Percentiles rank a stretch among this genome's conserved stretches.
Evolutionary conservation across 2,888 invertebrate genomes (phyloP).

Genomic region (Mesorhabditis spiculigera): DNA sequence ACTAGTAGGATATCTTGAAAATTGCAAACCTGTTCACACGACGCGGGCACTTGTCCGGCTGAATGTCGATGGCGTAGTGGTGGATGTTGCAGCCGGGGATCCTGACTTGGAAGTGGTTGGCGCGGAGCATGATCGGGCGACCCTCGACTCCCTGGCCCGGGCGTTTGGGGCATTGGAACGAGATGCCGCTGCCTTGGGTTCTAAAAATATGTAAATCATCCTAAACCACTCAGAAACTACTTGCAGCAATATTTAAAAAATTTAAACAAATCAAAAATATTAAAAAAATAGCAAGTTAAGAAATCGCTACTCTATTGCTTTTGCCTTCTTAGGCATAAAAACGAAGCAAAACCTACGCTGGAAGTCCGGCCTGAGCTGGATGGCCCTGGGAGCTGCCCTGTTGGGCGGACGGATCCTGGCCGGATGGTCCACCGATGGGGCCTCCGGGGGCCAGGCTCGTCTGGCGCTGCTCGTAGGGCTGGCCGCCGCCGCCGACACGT

Average conservation of each 20-base stretch:
- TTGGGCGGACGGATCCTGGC: constrained; percentile 9
- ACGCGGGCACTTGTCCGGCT: constrained; percentile 97
- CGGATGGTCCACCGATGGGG: constrained; percentile 28
- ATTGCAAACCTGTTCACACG: constrained; percentile 71
- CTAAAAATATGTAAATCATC: too few species aligned
- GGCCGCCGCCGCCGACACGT: constrained; percentile 23
- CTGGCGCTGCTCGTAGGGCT: neutral
- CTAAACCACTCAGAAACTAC: too few species aligned
- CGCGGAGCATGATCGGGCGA: constrained; percentile 87
- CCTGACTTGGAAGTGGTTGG: constrained; percentile 96
- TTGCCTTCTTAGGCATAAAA: too few species aligned
- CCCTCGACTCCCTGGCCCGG: constrained; percentile 97
- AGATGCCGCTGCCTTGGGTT: constrained; percentile 55
- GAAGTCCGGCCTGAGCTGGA: neutral
- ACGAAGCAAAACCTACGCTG: neutral
- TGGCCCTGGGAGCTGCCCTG: constrained; percentile 3
- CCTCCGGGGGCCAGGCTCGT: constrained; percentile 41
- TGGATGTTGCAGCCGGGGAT: constrained; percentile 98
- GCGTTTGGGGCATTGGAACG: constrained; percentile 88
- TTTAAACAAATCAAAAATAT: too few species aligned
- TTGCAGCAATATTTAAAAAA: too few species aligned
- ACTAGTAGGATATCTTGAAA: too few species aligned
- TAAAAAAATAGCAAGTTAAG: too few species aligned
- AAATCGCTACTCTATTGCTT: too few species aligned
- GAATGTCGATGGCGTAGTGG: constrained; percentile 97